A percentile compares a stretch with the other conserved stretches of the same genome.
Conservation (phyloP, 2,888 invertebrate genomes). For the Lochmaea crataegi region DNA sequence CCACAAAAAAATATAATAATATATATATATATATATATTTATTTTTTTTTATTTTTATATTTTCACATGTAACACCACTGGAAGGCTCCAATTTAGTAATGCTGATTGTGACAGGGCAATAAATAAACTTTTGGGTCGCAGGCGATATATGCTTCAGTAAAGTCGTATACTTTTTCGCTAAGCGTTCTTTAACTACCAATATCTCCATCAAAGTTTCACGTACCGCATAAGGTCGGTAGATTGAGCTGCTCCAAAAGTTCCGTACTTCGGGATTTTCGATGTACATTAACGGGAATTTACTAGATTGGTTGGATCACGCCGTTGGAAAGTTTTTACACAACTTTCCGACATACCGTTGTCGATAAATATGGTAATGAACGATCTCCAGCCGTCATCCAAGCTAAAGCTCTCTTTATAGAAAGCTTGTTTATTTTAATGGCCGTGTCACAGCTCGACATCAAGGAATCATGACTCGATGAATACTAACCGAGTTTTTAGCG, state of each 20-base stretch:
- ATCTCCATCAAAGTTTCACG: constrained; percentile 32
- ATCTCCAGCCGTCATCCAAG: constrained; percentile 51
- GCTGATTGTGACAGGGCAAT: constrained; percentile 11
- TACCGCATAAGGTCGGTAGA: constrained; percentile 37
- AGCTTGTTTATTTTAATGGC: constrained; percentile 58
- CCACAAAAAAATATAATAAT: too few relatives aligned
- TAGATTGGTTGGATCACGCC: constrained; percentile 57
- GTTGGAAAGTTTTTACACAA: constrained; percentile 53
- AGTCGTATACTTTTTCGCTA: constrained; percentile 16
- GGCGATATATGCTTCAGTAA: constrained; percentile 5
- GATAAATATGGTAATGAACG: constrained; percentile 61
- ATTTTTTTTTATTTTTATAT: too few relatives aligned
- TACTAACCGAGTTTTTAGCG: constrained; percentile 39
- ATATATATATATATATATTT: too few relatives aligned
- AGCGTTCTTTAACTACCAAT: constrained; percentile 32
- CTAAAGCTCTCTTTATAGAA: constrained; percentile 54
- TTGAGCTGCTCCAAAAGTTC: constrained; percentile 52
- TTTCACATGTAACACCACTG: neutral
- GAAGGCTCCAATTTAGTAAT: neutral
- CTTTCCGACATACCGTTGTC: constrained; percentile 53
- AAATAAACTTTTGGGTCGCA: constrained; percentile 17
- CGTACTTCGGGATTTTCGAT: constrained; percentile 48
- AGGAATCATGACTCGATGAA: constrained; percentile 44
- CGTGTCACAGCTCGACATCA: constrained; percentile 41
- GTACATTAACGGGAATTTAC: constrained; percentile 59